These are phyloP conservation scores for Hydropotes inermis DNA, from an alignment of 2,113 vertebrate genomes.

Conservation along the genomic window DNA sequence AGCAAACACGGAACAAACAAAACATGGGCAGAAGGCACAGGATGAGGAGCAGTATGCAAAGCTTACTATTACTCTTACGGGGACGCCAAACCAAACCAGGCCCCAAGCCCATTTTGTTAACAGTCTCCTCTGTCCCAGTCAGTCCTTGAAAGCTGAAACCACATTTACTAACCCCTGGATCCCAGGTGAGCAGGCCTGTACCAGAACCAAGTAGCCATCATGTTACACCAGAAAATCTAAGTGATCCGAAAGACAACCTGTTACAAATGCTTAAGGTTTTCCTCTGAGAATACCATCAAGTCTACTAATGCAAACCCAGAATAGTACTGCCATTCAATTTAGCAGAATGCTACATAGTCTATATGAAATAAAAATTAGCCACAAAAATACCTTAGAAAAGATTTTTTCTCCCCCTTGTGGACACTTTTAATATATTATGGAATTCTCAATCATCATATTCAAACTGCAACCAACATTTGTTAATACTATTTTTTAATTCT, in stretches of 20 bases:
- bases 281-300: background rate
- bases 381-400: constrained; percentile 64
- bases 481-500: constrained; percentile 46
- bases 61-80: background rate
- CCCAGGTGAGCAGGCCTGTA: background rate
- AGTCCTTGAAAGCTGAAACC: background rate
- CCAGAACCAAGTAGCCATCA: background rate
- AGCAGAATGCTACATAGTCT: constrained; percentile 1
- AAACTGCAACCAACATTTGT: constrained; percentile 37
- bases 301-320: background rate
- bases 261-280: background rate
- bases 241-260: background rate
- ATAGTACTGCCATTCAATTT: background rate
- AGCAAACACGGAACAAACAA: background rate
- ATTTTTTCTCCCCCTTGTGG: background rate
- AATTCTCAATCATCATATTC: constrained; percentile 35
- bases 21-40: constrained; percentile 50
- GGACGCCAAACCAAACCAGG: background rate
- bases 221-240: constrained; percentile 27
- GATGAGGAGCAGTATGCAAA: background rate
- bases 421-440: constrained; percentile 50
- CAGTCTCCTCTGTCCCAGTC: background rate
- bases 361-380: constrained; percentile 46
- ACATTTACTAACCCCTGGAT: background rate
- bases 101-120: background rate